These are phyloP conservation scores for Periophthalmodon schlosseri DNA, from an alignment of 2,113 vertebrate species.

Conservation along the genomic window DNA sequence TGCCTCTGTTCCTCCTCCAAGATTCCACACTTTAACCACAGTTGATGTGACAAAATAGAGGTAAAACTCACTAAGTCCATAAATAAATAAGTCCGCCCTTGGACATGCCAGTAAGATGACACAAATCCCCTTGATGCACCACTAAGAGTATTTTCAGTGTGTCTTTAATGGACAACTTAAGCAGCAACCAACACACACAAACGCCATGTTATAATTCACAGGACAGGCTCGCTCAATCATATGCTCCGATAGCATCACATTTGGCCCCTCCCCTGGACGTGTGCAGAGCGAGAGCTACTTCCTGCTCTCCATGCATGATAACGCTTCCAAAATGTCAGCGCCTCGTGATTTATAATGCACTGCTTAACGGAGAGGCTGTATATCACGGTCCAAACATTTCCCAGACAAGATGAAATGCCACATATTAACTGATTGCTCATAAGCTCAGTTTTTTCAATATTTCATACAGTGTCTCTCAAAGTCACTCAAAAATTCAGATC, in stretches of 20 bases:
- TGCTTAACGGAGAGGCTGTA: constrained; percentile 34
- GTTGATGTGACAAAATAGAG: constrained; percentile 7
- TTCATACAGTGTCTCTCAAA: constrained; percentile 16
- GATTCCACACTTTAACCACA: constrained; percentile 17
- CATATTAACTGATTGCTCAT: constrained; percentile 47
- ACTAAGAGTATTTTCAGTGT: constrained; percentile 7
- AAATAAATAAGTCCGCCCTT: constrained; percentile 39
- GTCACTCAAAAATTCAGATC: constrained; percentile 35
- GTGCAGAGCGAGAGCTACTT: constrained; percentile 36
- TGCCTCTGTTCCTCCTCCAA: constrained; percentile 14
- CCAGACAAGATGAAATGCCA: constrained; percentile 53
- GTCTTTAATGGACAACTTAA: constrained; percentile 42
- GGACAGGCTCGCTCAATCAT: constrained; percentile 54
- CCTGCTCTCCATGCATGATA: constrained; percentile 49
- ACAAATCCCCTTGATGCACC: constrained; percentile 39
- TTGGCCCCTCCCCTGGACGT: constrained; percentile 28
- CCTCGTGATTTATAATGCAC: constrained; percentile 42
- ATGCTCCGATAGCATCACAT: constrained; percentile 44
- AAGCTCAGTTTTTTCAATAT: not conserved
- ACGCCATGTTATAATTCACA: constrained; percentile 41
- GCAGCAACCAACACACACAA: not conserved
- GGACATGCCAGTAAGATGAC: constrained; percentile 26
- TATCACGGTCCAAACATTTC: constrained; percentile 44
- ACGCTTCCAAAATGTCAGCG: constrained; percentile 51
- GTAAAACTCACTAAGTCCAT: constrained; percentile 8